These are phyloP conservation scores for Protobothrops flavoviridis DNA, from an alignment of 2,113 vertebrate genomes.

Conservation along the genomic window DNA sequence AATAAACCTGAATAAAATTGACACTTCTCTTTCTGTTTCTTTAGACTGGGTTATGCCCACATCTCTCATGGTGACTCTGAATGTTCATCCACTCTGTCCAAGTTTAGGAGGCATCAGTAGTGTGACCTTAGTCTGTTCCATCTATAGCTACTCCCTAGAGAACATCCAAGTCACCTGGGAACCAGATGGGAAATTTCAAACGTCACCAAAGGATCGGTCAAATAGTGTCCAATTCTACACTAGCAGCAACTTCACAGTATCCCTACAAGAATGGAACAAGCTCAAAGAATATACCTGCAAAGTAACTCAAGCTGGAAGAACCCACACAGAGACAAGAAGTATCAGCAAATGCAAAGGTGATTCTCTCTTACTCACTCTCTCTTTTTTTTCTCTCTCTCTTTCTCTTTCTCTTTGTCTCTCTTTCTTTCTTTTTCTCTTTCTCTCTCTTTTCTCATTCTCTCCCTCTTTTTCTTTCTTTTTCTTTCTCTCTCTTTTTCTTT, in stretches of 20 bases:
- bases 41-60: constrained; percentile 5
- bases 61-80: background rate
- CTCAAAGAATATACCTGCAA: background rate
- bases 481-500: too few species aligned
- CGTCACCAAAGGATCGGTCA: background rate
- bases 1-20: background rate
- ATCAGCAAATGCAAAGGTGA: constrained; percentile 24
- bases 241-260: background rate
- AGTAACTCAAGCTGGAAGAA: background rate
- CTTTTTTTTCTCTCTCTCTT: background rate
- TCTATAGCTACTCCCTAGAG: background rate
- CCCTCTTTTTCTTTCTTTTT: too few species aligned
- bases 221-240: background rate
- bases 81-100: background rate
- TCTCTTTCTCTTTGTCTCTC: too few species aligned
- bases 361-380: background rate
- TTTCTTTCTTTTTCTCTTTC: too few species aligned
- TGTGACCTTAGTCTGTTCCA: constrained; percentile 9
- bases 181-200: background rate
- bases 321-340: background rate
- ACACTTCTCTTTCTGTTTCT: background rate
- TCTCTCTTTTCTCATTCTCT: too few species aligned
- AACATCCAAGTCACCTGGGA: constrained; percentile 4
- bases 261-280: background rate
- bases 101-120: background rate